Evolutionary conservation across 92 coral and sea anemone genomes (phyloP).

Genomic region (Zoanthus solanderi): DNA sequence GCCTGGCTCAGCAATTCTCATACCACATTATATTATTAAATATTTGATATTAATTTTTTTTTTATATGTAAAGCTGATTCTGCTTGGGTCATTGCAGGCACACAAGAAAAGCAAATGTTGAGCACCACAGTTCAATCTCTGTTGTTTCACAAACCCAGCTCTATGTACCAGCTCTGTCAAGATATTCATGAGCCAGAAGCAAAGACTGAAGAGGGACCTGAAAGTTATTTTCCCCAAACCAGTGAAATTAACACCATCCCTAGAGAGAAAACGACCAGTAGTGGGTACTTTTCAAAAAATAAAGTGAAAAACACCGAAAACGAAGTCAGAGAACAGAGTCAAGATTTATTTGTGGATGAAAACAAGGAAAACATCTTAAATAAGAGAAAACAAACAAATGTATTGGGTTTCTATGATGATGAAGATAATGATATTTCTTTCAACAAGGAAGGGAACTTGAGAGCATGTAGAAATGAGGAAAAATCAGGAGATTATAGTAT

Average conservation of each 20-base stretch:
- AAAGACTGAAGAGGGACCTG: background rate
- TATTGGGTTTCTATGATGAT: background rate
- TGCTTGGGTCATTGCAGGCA: background rate
- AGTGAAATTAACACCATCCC: background rate
- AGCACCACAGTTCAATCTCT: background rate
- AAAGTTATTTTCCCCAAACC: background rate
- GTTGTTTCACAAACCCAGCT: background rate
- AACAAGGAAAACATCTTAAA: background rate
- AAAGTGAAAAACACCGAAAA: background rate
- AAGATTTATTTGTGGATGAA: background rate
- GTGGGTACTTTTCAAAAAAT: background rate
- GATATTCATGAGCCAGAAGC: background rate
- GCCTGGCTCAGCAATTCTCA: too few relatives aligned
- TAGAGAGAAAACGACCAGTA: too few relatives aligned
- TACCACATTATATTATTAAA: too few relatives aligned
- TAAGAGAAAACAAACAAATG: too few relatives aligned
- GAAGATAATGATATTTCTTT: background rate
- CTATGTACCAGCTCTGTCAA: background rate
- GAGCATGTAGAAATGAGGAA: background rate
- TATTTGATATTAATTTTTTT: too few relatives aligned
- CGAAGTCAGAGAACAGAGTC: background rate
- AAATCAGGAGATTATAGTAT: background rate
- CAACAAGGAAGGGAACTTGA: background rate
- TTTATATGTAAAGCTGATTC: too few relatives aligned
- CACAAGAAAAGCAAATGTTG: background rate